Conservation (phyloP, 1,140 invertebrate genomes). For the Brachionus sp. region DNA sequence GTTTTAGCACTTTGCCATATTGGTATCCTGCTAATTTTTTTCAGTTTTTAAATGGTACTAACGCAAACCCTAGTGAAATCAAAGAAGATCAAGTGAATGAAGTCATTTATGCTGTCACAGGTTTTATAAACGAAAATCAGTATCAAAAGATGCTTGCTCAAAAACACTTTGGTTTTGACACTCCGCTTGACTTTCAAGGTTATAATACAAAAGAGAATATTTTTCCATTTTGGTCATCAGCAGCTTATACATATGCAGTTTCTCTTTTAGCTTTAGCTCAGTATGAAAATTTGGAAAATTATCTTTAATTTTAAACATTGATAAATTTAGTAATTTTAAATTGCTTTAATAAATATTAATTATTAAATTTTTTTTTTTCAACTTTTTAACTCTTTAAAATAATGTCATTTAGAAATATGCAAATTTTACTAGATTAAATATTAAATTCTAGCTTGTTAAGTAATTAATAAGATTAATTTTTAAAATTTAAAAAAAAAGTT, state of each 20-base stretch:
- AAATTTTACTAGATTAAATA: too few relatives aligned
- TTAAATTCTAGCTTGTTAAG: too few relatives aligned
- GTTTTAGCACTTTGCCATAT: conserved; percentile 50
- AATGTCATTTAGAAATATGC: too few relatives aligned
- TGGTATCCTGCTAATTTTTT: conserved; percentile 51
- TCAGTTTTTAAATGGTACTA: conserved; percentile 51
- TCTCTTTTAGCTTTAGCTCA: conserved; percentile 50
- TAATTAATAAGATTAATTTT: too few relatives aligned
- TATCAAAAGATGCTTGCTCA: conserved; percentile 49
- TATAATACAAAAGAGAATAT: conserved; percentile 48
- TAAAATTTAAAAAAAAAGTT: too few relatives aligned
- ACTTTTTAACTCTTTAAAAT: too few relatives aligned
- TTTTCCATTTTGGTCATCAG: conserved; percentile 53
- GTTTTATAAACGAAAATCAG: conserved; percentile 45
- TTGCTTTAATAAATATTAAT: too few relatives aligned
- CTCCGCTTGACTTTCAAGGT: conserved; percentile 50
- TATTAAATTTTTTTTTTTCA: too few relatives aligned
- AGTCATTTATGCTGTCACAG: conserved; percentile 49
- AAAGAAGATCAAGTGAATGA: background rate
- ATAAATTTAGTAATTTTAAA: too few relatives aligned
- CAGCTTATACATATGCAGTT: conserved; percentile 51
- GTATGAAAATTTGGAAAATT: conserved; percentile 48
- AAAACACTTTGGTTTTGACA: conserved; percentile 50
- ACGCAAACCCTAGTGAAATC: conserved; percentile 34
- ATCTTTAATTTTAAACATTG: too few relatives aligned